Percentiles rank a stretch among this genome's conserved stretches.
Conservation (phyloP, 2,113 vertebrate species). For the Arizona elegans region DNA sequence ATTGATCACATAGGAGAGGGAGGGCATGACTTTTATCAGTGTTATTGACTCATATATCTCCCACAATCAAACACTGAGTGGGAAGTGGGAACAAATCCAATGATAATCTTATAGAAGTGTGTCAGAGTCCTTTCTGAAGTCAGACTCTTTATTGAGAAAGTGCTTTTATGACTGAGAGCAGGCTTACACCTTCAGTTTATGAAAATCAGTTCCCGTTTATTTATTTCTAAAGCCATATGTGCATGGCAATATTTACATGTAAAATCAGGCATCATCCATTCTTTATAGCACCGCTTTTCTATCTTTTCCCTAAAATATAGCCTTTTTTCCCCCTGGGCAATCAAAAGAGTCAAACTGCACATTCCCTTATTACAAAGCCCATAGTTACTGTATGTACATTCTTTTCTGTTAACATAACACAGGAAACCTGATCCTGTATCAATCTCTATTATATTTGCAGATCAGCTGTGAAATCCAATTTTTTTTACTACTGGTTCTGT, state of each 20-base stretch:
- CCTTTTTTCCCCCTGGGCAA: not conserved
- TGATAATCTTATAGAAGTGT: not conserved
- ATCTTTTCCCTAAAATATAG: not conserved
- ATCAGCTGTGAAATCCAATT: no score
- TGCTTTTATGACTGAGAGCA: not conserved
- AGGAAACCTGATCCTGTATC: not conserved
- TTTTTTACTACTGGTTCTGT: no score
- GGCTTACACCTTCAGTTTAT: not conserved
- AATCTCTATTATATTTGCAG: not conserved
- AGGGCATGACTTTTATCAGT: not conserved
- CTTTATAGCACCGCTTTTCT: no score
- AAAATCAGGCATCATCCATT: not conserved
- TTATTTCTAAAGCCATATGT: not conserved
- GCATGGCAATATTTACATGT: not conserved
- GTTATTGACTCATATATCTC: not conserved
- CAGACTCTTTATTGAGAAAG: not conserved
- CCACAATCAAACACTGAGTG: no score
- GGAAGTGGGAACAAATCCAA: not conserved
- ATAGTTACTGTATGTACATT: not conserved
- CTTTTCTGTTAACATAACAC: not conserved
- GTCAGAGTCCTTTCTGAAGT: not conserved
- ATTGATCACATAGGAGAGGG: not conserved
- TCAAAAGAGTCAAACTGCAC: not conserved
- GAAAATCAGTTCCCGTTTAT: not conserved
- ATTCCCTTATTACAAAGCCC: not conserved